Evolutionary conservation across 2,797 vertebrate species (phyloP).

Genomic region (Anableps anableps): DNA sequence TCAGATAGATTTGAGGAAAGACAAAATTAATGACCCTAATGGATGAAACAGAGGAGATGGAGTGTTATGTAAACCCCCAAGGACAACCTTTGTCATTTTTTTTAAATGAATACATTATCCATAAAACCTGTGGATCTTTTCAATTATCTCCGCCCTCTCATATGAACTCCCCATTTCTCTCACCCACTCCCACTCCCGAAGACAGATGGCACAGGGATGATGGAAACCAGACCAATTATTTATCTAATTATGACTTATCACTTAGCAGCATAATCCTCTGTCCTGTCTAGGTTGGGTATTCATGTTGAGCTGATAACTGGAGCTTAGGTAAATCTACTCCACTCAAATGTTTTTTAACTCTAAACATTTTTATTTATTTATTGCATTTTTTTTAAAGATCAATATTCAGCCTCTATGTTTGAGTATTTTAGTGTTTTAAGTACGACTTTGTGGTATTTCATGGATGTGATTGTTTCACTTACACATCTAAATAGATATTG

Average conservation of each 20-base stretch:
- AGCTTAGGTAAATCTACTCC: conserved; percentile 88
- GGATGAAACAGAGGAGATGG: neutral
- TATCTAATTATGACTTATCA: conserved; percentile 98
- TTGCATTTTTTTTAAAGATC: neutral
- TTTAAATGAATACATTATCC: conserved; percentile 31
- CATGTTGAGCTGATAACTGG: conserved; percentile 89
- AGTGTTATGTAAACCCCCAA: conserved; percentile 12
- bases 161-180: conserved; percentile 12
- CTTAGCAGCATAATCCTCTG: conserved; percentile 94
- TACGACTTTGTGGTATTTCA: neutral
- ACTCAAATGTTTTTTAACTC: conserved; percentile 24
- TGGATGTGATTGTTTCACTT: neutral
- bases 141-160: conserved; percentile 9
- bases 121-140: conserved; percentile 29
- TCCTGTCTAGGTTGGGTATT: conserved; percentile 88
- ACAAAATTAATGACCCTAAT: conserved; percentile 11
- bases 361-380: neutral
- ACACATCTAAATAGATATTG: neutral
- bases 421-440: neutral
- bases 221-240: conserved; percentile 95
- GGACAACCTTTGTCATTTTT: conserved; percentile 10
- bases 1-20: conserved; percentile 12
- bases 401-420: neutral
- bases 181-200: conserved; percentile 51
- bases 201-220: conserved; percentile 92